Evolutionary conservation across 2,113 vertebrate genomes (phyloP), one percentile per base, ranked within the genome.

Genomic region (Grammomys dolichurus): DNA sequence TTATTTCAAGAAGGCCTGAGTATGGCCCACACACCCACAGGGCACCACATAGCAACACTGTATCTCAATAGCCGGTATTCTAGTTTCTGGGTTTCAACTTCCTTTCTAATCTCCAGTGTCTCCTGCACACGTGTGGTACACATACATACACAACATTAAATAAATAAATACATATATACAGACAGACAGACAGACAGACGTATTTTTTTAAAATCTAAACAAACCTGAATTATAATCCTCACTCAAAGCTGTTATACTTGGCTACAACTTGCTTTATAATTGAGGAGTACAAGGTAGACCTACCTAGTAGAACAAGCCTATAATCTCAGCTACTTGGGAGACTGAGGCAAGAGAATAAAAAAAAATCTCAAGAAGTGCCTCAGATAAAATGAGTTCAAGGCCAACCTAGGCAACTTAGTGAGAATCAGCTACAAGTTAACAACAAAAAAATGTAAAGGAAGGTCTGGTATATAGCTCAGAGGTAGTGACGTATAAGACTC

Each of bases 231-330:
- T 10, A 12, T 56, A 48, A 96, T 75, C 4, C 33, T 93, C 11
- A 80, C 12, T 16, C 43, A 90, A 40, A 86, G 33, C 12, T 72
- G 51, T 94, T 93, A 24, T 40, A 86, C 31, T 48, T 90, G 43
- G 12, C 31, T 94, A 75, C 31, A 56, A 82, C 31, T 40, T 89
- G 20, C 14, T 76, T 95, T 89, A 86, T 26, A 33, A 95, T 81
- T 87, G 12, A 88, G 78, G 19, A 48, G 1, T 72, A 72, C 12
- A 72, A 24, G 65, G 31, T 54, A 54, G 33, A 40, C 6, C 31
- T 24, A 36, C 11, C 31, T 9, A 36, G 46, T 54, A 7, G 11
- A 33, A 56, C n/a, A 88, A 31, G 36, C 51, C 24, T 88, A 19
- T 58, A 43, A 73, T 88, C 14, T 54, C 73, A 58, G 69, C 69